These are phyloP conservation scores for Geophilus truncorum DNA, from an alignment of 2,888 invertebrate genomes.

Conservation along the genomic window DNA sequence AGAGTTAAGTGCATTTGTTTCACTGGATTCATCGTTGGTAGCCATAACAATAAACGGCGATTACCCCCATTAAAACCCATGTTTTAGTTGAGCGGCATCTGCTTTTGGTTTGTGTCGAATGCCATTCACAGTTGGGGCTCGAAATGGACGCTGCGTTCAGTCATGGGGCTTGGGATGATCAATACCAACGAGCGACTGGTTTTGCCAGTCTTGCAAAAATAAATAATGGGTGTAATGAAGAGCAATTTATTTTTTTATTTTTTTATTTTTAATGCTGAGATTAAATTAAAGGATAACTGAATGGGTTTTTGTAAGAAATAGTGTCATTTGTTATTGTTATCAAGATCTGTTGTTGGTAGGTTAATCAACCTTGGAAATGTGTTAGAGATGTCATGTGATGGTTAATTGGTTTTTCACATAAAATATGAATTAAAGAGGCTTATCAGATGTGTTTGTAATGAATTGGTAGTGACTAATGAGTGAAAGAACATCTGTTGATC, in stretches of 20 bases:
- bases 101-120: background rate
- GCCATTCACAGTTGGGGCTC: background rate
- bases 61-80: background rate
- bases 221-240: background rate
- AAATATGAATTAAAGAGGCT: too few species aligned
- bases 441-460: too few species aligned
- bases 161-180: conserved; percentile 6
- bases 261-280: too few species aligned
- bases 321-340: background rate
- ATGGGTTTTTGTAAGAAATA: background rate
- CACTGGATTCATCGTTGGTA: background rate
- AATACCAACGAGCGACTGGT: background rate
- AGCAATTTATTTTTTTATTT: background rate
- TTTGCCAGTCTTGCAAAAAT: background rate
- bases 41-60: background rate
- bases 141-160: background rate
- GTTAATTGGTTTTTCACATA: too few species aligned
- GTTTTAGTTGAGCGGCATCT: background rate
- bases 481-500: too few species aligned
- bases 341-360: too few species aligned
- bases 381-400: too few species aligned
- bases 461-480: too few species aligned
- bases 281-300: too few species aligned
- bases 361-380: too few species aligned
- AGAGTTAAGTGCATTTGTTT: background rate